Evolutionary conservation across 2,888 invertebrate genomes (phyloP), one percentile per base, ranked within the genome.

Genomic region (Drosophila flavopinicola): DNA sequence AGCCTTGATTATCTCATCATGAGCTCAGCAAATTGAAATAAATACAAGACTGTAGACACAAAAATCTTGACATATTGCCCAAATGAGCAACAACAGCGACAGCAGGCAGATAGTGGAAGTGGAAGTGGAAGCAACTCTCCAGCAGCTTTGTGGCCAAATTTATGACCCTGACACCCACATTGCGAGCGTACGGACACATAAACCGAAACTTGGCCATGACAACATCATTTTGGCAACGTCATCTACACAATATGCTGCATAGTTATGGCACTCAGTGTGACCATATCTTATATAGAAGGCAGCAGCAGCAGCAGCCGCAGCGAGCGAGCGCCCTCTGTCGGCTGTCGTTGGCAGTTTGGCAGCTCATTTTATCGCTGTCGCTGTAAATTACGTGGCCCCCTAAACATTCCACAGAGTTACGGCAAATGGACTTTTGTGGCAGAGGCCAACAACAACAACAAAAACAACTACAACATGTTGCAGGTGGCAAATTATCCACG

Each of bases 341-440:
- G 29, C 41, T 65, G 70, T 71, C 78, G 60, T 56, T 63, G 59
- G 44, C 65, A 63, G 58, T 67, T 78, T 78, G 85, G 85, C 83
- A 82, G 78, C 83, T 75, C 83, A 85, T 85, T 79, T 75, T 82
- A 82, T 72, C 33, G 79, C 73, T 64, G 85, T 75, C 68, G 59
- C 57, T 57, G 79, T 82, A 78, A 75, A 85, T 79, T 85, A 85
- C 66, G 51, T 68, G 72, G 47, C 56, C 30, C 65, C 71, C 64
- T 66, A 78, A 20, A 67, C 64, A 54, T 61, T 35, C 10, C 37
- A 32, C 13, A 32, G 29, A 51, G 25, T 45, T 57, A 57, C 41
- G 54, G 30, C 66, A 65, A 67, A 54, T 51, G 56, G 52, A 35
- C 44, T 27, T 51, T 27, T 39, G 53, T 53, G 49, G 13, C 20